Evolutionary conservation across 1,140 invertebrate species (phyloP).

Genomic region (Kradibia gibbosae): DNA sequence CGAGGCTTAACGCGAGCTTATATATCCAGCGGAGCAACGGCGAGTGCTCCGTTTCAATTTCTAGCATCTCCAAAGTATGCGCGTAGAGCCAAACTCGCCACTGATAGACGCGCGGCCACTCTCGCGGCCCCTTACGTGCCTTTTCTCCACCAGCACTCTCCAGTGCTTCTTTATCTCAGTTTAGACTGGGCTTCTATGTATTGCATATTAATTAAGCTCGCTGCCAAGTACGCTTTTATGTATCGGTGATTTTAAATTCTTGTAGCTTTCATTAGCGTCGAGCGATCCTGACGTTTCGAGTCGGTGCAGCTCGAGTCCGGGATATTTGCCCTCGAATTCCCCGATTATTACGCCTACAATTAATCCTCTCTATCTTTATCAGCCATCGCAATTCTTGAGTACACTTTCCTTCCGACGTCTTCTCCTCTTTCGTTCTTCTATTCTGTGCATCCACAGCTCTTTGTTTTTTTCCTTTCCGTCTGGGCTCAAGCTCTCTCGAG

Average conservation of each 20-base stretch:
- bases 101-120: background rate
- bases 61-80: background rate
- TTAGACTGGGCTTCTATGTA: no score
- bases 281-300: background rate
- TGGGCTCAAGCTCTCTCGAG: conserved; percentile 33
- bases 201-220: no score
- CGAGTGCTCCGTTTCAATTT: background rate
- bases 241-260: background rate
- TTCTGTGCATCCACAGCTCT: background rate
- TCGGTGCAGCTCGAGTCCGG: background rate
- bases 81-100: no score
- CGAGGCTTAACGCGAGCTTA: background rate
- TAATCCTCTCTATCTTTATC: background rate
- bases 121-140: background rate
- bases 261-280: background rate
- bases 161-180: background rate
- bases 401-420: conserved; percentile 27
- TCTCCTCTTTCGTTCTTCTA: conserved; percentile 18
- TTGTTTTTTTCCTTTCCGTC: conserved; percentile 2
- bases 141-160: background rate
- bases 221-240: no score
- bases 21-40: background rate
- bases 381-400: background rate
- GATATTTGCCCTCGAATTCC: background rate
- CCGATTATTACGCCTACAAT: background rate